Evolutionary conservation across 2,113 vertebrate species (phyloP).

Genomic region (Coregonus clupeaformis): DNA sequence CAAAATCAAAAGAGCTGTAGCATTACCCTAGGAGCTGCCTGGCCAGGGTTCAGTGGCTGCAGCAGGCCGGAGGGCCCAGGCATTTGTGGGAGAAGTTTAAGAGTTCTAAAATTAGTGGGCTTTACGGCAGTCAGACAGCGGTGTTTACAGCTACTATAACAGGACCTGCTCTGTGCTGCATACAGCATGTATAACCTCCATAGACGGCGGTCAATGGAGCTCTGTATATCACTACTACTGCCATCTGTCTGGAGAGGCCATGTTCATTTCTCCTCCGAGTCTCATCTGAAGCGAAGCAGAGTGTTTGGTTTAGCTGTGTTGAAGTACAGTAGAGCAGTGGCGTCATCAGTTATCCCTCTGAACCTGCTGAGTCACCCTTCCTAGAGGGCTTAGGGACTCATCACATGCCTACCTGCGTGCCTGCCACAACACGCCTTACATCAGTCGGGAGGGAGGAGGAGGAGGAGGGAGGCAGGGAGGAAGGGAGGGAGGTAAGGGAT

Average conservation of each 20-base stretch:
- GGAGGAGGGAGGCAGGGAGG: too few species aligned
- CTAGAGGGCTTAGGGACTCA: conserved; percentile 9
- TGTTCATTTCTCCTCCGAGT: too few species aligned
- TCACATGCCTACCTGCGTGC: background rate
- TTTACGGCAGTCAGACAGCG: conserved; percentile 51
- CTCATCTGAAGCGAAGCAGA: background rate
- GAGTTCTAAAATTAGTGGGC: conserved; percentile 63
- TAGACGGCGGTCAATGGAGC: conserved; percentile 39
- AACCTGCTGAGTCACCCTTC: conserved; percentile 36
- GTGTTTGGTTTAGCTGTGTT: background rate
- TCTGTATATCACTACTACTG: conserved; percentile 24
- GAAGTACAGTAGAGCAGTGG: background rate
- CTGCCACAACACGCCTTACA: conserved; percentile 19
- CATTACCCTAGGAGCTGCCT: conserved; percentile 31
- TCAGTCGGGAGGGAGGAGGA: background rate
- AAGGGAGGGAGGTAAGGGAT: background rate
- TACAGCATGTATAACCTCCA: conserved; percentile 21
- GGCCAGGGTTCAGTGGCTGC: conserved; percentile 49
- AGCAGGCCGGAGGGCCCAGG: conserved; percentile 58
- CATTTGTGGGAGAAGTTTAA: conserved; percentile 64
- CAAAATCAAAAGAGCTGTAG: conserved; percentile 51
- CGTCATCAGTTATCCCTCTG: background rate
- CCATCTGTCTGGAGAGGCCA: too few species aligned
- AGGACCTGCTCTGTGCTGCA: background rate
- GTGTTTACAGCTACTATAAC: conserved; percentile 48